Base-by-base conservation (phyloP, 2,888 invertebrate genomes). In the Athalia circularis region DNA sequence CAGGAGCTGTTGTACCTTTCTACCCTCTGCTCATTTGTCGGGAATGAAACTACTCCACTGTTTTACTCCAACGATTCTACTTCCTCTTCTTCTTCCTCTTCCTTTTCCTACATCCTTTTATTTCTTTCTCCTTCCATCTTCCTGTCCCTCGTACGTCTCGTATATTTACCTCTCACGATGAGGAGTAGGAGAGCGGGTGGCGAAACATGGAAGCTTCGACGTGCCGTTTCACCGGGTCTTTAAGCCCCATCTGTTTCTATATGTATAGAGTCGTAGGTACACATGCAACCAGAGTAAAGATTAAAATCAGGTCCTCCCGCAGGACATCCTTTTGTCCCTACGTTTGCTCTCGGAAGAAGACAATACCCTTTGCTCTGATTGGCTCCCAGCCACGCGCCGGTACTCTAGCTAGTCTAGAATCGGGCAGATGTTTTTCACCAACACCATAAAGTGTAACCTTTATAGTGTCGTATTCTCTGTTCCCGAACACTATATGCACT, bases 361-460 rank as follows among this genome's bases (percentile, higher is more conserved):
- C 82, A 83, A 86, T 83, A 82, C 83, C 82, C 82, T 80, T 75
- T 82, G 76, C 81, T 81, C 82, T 81, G 85, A 86, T 87, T 86
- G 85, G 86, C 83, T 84, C 80, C 81, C 78, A 81, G 87, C 85
- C 87, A 86, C 87, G 87, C 86, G 88, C 85, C 86, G 77, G 82
- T 83, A 85, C 84, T 83, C 83, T 83, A 85, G 84, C 83, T 83
- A 85, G 84, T 85, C 85, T 84, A 84, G 84, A 85, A 82, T 79
- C 84, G 86, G 29, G 87, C 90, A 90, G 89, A 89, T 89, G 89
- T 89, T 90, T 81, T 84, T 82, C 82, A 82, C 80, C 80, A 80
- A 80, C 79, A 78, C 78, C 82, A 83, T 50, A 54, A 3, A 9
- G 9, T 29, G 68, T 50, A 68, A 52, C 5, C 68, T 11, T 52